phyloP scores from a whole-genome alignment of 2,113 vertebrate genomes.

The Eurypyga helias region DNA sequence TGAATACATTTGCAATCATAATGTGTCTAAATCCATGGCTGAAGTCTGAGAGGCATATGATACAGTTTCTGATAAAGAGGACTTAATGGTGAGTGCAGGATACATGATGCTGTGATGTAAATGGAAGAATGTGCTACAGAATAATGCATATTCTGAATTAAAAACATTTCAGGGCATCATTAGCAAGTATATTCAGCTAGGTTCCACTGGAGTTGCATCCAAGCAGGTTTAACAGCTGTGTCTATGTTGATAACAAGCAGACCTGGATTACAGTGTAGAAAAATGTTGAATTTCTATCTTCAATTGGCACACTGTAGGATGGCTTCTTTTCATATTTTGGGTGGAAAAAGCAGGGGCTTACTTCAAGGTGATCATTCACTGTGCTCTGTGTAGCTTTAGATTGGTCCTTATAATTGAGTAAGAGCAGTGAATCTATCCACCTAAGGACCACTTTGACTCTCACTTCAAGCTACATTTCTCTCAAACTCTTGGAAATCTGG shows the following conservation, averaged over 20 bases:
- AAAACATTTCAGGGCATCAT: neutral
- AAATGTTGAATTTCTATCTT: neutral
- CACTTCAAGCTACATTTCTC: neutral
- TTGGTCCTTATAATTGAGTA: neutral
- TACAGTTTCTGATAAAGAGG: neutral
- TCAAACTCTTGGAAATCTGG: neutral
- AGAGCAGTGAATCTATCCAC: neutral
- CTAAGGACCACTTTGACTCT: neutral
- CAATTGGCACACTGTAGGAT: rapidly evolving
- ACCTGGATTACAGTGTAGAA: neutral
- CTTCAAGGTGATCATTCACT: neutral
- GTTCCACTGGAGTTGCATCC: neutral
- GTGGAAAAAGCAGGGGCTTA: neutral
- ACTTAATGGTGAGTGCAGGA: neutral
- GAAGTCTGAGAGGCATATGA: neutral
- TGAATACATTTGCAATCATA: neutral
- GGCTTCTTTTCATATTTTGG: neutral
- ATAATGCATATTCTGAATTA: neutral
- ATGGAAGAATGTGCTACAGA: neutral
- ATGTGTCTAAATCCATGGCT: neutral
- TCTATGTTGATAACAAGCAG: neutral
- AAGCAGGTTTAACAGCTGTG: neutral
- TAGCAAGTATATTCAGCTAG: neutral
- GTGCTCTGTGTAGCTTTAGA: neutral
- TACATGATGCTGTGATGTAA: neutral